Evolutionary conservation across 2,888 invertebrate genomes (phyloP).

Genomic region (Lithophane leautieri): DNA sequence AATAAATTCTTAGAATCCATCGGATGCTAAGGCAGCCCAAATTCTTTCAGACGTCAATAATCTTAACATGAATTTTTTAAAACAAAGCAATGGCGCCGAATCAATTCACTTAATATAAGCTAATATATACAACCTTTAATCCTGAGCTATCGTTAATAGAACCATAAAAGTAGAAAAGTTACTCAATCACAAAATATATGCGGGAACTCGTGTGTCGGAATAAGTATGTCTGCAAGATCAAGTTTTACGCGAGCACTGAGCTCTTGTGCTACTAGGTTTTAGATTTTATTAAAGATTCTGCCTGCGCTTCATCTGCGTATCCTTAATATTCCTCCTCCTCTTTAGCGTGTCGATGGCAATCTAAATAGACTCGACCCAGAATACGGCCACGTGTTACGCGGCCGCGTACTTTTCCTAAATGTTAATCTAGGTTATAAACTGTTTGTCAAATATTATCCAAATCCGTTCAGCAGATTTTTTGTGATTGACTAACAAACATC

Average conservation of each 20-base stretch:
- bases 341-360: no score
- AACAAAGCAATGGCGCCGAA: slow-evolving; percentile 6
- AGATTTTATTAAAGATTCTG: not conserved
- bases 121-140: slow-evolving; percentile 53
- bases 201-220: slow-evolving; percentile 23
- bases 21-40: not conserved
- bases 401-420: no score
- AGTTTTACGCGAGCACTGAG: not conserved
- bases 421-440: no score
- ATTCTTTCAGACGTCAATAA: slow-evolving; percentile 17
- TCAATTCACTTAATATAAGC: slow-evolving; percentile 33
- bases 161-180: slow-evolving; percentile 38
- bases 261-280: not conserved
- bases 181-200: slow-evolving; percentile 28
- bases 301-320: no score
- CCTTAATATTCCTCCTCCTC: no score
- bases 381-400: no score
- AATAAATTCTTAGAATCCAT: slow-evolving; percentile 28
- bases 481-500: no score
- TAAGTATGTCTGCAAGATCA: slow-evolving; percentile 3
- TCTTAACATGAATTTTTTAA: slow-evolving; percentile 16
- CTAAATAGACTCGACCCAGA: no score
- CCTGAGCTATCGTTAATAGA: slow-evolving; percentile 35
- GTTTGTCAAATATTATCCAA: no score
- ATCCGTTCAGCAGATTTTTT: no score